These are phyloP conservation scores for Rhopilema esculentum DNA, from an alignment of 30 jellyfish, hydroid and myxozoan genomes.

Conservation along the genomic window DNA sequence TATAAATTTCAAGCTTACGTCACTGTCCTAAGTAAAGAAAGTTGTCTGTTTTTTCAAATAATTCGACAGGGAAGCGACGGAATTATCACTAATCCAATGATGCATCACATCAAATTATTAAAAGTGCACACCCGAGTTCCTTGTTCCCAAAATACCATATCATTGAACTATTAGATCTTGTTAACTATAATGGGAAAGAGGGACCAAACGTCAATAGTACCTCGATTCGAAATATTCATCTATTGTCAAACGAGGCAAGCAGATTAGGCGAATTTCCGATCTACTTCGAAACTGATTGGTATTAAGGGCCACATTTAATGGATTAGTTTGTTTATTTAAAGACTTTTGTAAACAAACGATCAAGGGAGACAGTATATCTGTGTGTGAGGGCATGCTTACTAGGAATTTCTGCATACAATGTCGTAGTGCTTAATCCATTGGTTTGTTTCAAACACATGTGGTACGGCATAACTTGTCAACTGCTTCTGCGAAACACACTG, in stretches of 20 bases:
- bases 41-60: constrained; percentile 3
- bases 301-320: background rate
- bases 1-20: background rate
- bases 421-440: constrained; percentile 2
- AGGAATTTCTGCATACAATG: too few relatives aligned
- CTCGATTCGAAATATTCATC: constrained; percentile 56
- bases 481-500: background rate
- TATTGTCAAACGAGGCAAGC: constrained; percentile 53
- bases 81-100: constrained; percentile 13
- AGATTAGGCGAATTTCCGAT: constrained; percentile 62
- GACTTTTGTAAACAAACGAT: constrained; percentile 55
- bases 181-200: constrained; percentile 4
- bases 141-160: background rate
- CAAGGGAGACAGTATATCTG: constrained; percentile 11
- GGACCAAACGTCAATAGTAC: constrained; percentile 52
- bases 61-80: constrained; percentile 7
- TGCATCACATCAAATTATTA: background rate
- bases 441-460: background rate
- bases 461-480: background rate
- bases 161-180: constrained; percentile 11
- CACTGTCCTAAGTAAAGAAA: background rate
- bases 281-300: constrained; percentile 39
- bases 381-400: background rate
- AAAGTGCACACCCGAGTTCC: constrained; percentile 6
- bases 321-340: constrained; percentile 46